These are phyloP conservation scores for Coleophora flavipennella DNA, from an alignment of 2,888 invertebrate species.

Conservation along the genomic window DNA sequence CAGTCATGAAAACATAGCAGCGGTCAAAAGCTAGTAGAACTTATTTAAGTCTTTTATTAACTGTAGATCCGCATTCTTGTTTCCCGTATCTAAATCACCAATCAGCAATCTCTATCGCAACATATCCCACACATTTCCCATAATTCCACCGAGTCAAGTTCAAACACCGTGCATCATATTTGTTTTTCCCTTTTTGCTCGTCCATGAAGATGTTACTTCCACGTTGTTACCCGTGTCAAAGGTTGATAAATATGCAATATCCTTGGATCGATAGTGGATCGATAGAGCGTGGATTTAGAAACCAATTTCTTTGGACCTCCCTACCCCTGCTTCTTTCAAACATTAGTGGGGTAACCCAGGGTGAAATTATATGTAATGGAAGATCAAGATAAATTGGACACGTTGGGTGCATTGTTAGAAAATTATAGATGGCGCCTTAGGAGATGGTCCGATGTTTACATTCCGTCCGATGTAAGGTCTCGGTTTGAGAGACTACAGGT, in stretches of 20 bases:
- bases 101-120: constrained; percentile 1
- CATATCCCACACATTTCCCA: constrained; percentile 13
- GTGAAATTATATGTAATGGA: constrained; percentile 3
- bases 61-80: not conserved
- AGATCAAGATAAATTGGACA: constrained; percentile 38
- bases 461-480: constrained; percentile 57
- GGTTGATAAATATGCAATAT: constrained; percentile 73
- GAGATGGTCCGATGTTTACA: constrained; percentile 67
- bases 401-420: constrained; percentile 58
- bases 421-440: constrained; percentile 71
- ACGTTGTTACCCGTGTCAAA: constrained; percentile 68
- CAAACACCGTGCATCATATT: constrained; percentile 50
- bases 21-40: too few relatives aligned
- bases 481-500: constrained; percentile 61
- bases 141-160: constrained; percentile 26
- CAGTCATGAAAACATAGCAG: too few relatives aligned
- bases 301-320: constrained; percentile 28
- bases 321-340: not conserved
- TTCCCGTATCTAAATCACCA: constrained; percentile 4
- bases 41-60: too few relatives aligned
- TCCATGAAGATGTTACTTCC: constrained; percentile 66
- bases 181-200: constrained; percentile 46
- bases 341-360: constrained; percentile 1
- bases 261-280: constrained; percentile 58
- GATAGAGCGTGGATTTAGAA: constrained; percentile 53